Conservation (phyloP, 1,140 invertebrate species). For the Nomia melanderi region DNA sequence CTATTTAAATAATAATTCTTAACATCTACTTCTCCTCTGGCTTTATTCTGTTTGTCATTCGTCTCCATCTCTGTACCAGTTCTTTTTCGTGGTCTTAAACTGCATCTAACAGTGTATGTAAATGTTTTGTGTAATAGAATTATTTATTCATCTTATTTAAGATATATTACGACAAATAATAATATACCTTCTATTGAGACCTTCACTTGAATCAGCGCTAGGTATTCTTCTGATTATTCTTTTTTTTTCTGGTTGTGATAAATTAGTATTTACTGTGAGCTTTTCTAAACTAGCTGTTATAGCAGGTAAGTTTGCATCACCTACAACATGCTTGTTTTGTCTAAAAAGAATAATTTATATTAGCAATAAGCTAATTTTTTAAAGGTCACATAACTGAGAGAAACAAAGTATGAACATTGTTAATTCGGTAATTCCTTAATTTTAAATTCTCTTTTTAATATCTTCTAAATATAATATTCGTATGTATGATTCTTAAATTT, state of each 20-base stretch:
- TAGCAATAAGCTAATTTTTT: background rate
- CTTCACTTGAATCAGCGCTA: conserved; percentile 46
- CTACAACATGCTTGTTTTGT: conserved; percentile 25
- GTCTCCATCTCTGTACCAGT: conserved; percentile 64
- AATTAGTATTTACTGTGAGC: conserved; percentile 67
- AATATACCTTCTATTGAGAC: conserved; percentile 71
- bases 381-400: background rate
- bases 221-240: conserved; percentile 58
- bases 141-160: background rate
- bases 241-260: conserved; percentile 13
- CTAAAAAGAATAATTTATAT: conserved; percentile 32
- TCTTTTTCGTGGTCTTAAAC: conserved; percentile 71
- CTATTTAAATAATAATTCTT: conserved; percentile 76
- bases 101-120: conserved; percentile 66
- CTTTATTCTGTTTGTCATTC: background rate
- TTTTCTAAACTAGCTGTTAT: conserved; percentile 73
- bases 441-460: background rate
- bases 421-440: background rate
- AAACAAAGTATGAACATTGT: background rate
- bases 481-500: conserved; percentile 2
- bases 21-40: conserved; percentile 58
- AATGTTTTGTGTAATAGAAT: background rate
- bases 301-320: conserved; percentile 69
- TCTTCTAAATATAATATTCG: background rate
- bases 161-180: conserved; percentile 10